Conservation (phyloP, 2,113 vertebrate genomes). For the Clarias gariepinus region DNA sequence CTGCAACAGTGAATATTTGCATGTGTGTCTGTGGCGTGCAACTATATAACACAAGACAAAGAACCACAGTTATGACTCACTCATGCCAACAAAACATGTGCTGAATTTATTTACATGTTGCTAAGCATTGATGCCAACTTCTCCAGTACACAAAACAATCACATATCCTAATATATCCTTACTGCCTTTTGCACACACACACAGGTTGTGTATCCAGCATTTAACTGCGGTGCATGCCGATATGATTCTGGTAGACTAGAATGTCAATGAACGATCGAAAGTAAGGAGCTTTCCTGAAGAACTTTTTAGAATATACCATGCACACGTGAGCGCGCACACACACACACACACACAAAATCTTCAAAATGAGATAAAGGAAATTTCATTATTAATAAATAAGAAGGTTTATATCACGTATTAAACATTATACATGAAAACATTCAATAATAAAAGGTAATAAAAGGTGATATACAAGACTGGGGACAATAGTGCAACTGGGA, state of each 20-base stretch:
- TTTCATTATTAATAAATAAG: not conserved
- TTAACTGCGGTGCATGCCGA: not conserved
- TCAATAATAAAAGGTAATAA: not conserved
- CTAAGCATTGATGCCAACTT: not conserved
- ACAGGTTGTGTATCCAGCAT: not conserved
- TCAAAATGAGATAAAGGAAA: not conserved
- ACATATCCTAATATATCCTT: not conserved
- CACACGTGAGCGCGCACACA: not conserved
- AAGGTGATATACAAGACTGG: not conserved
- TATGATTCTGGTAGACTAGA: not conserved
- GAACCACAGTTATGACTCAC: not conserved
- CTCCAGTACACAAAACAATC: not conserved
- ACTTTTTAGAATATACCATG: not conserved
- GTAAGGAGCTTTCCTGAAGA: not conserved
- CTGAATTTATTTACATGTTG: slow-evolving; percentile 35
- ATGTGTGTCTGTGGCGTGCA: slow-evolving; percentile 14
- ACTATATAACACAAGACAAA: slow-evolving; percentile 19
- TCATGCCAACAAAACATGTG: not conserved
- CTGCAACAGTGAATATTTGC: not conserved
- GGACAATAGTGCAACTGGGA: not conserved
- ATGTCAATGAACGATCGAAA: not conserved
- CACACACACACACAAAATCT: not conserved
- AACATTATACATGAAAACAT: not conserved
- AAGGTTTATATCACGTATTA: not conserved
- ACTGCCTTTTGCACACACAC: not conserved